Evolutionary conservation across 2,797 vertebrate species (phyloP), one percentile per base, ranked within the genome.

Genomic region (Betta splendens): DNA sequence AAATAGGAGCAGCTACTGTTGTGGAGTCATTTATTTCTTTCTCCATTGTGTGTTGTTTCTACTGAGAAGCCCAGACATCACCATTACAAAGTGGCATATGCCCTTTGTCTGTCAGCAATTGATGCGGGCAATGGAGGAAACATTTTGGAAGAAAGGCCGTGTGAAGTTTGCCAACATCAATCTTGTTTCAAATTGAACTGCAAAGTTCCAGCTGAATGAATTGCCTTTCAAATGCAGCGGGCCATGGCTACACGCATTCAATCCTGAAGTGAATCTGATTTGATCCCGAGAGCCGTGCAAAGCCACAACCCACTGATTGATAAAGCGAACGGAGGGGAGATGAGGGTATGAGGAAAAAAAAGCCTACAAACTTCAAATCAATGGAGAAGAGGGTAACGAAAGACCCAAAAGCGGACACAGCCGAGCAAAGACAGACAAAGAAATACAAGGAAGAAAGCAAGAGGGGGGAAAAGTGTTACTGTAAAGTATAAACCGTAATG

Each of bases 211-310:
- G 85, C 81, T 71, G 64, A 76, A 56, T 81, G 90, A 87, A 84
- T 91, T 89, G 89, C 77, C 75, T 91, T 91, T 90, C 81, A 80
- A 84, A 87, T 86, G 79, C 69, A 84, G 69, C 79, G 75, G 84
- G 90, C 89, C 87, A 77, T 84, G 72, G 77, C 78, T 81, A 72
- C 69, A 86, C 52, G 49, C 72, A 75, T 77, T 86, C 73, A 91
- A 84, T 88, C 67, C 83, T 85, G 58, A 77, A 85, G 85, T 85
- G 81, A 80, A 88, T 90, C 85, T 85, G 75, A 88, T 87, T 73
- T 88, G 77, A 85, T 89, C 87, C 84, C 89, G 62, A 80, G 87
- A 83, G 84, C 85, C 70, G 74, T 84, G 84, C 78, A 56, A 29
- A 70, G 79, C 85, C 79, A 82, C 72, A 87, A 80, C 82, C 68